These are phyloP conservation scores for Pantherophis guttatus DNA, from an alignment of 2,113 vertebrate genomes.

Conservation along the genomic window DNA sequence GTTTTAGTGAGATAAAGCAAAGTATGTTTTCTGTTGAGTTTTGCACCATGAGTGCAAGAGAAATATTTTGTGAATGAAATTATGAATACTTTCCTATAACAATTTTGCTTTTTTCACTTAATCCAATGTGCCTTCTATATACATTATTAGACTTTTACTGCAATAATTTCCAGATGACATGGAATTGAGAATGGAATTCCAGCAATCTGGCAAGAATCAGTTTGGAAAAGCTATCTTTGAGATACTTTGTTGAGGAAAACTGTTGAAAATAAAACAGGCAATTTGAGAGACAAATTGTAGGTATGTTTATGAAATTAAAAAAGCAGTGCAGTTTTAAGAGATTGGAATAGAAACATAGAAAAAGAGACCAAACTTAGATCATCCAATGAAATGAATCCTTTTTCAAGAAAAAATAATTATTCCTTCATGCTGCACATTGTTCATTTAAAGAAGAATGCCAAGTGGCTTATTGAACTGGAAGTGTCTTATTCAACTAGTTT, in stretches of 20 bases:
- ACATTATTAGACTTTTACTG: background rate
- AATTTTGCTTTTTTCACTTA: background rate
- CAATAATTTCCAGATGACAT: background rate
- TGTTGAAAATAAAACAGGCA: background rate
- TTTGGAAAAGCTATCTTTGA: background rate
- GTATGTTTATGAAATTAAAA: background rate
- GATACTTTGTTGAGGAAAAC: background rate
- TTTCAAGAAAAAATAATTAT: background rate
- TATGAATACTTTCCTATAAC: background rate
- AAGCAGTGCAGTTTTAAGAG: background rate
- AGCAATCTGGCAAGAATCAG: background rate
- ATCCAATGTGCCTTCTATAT: background rate
- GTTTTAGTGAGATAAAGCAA: background rate
- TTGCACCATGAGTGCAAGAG: background rate
- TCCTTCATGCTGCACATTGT: background rate
- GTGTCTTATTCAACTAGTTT: background rate
- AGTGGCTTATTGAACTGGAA: background rate
- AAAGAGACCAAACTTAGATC: background rate
- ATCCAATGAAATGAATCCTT: background rate
- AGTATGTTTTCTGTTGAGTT: background rate
- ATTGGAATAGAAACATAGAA: background rate
- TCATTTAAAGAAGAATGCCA: background rate
- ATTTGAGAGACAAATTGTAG: background rate
- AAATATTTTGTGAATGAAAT: background rate
- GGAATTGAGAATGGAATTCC: background rate